phyloP scores from a whole-genome alignment of 2,888 invertebrate species.

The Diarsia brunnea region DNA sequence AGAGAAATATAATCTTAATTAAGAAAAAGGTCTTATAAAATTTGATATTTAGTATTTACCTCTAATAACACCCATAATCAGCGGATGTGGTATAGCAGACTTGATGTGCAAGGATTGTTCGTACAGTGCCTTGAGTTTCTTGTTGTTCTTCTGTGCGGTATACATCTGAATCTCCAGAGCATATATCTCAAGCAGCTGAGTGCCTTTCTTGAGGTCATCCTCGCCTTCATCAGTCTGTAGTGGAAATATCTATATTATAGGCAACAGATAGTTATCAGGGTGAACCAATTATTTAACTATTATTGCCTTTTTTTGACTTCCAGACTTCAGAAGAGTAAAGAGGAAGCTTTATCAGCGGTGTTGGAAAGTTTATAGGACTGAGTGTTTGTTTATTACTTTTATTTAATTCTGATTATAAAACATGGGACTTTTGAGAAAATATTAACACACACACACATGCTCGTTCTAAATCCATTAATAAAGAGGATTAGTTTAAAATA shows the following conservation, averaged over 20 bases:
- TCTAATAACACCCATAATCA: slow-evolving; percentile 99
- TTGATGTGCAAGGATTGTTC: slow-evolving; percentile 99
- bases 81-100: slow-evolving; percentile 99
- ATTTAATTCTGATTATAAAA: neutral
- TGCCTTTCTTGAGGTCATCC: slow-evolving; percentile 99
- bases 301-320: slow-evolving; percentile 1
- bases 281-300: slow-evolving; percentile 21
- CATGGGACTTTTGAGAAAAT: slow-evolving; percentile 1
- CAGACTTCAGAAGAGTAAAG: neutral
- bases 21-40: neutral
- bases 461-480: neutral
- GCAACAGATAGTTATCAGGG: slow-evolving; percentile 33
- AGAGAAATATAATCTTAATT: neutral
- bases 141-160: slow-evolving; percentile 99
- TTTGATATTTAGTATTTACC: slow-evolving; percentile 87
- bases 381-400: neutral
- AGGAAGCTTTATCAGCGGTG: neutral
- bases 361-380: neutral
- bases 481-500: neutral
- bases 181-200: slow-evolving; percentile 99
- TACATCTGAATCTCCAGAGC: slow-evolving; percentile 99
- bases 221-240: slow-evolving; percentile 98
- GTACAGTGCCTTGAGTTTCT: slow-evolving; percentile 98
- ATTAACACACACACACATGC: neutral
- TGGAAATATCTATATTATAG: slow-evolving; percentile 44